Evolutionary conservation across 2,113 vertebrate species (phyloP).

Genomic region (Empidonax traillii): DNA sequence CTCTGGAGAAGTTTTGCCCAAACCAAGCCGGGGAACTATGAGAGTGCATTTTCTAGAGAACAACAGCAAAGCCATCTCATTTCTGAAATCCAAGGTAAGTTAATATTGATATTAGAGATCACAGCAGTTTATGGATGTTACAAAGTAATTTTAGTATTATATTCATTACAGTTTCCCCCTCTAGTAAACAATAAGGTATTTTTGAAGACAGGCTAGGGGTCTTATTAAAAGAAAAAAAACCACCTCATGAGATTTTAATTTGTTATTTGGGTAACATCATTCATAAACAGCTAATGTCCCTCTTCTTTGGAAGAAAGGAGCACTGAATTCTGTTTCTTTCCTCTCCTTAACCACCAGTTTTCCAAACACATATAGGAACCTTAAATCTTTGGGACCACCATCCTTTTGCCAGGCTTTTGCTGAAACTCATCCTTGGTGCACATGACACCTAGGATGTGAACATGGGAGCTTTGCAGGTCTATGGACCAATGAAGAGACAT

Average conservation of each 20-base stretch:
- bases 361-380: neutral
- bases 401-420: neutral
- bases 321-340: neutral
- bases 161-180: neutral
- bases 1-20: slow-evolving; percentile 76
- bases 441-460: neutral
- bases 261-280: neutral
- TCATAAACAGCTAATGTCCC: neutral
- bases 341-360: neutral
- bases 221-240: neutral
- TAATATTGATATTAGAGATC: neutral
- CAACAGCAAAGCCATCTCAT: slow-evolving; percentile 87
- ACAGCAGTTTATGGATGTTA: neutral
- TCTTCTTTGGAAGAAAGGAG: neutral
- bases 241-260: rapidly evolving
- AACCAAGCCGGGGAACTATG: slow-evolving; percentile 76
- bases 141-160: neutral
- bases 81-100: slow-evolving; percentile 86
- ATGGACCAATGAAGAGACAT: neutral
- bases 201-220: neutral
- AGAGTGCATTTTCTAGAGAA: slow-evolving; percentile 90
- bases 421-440: neutral
- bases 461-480: neutral
- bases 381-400: neutral
- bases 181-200: neutral